Percentiles rank a stretch among this genome's conserved stretches.
Evolutionary conservation across 2,797 vertebrate genomes (phyloP).

Genomic region (Lycodopsis pacificus): DNA sequence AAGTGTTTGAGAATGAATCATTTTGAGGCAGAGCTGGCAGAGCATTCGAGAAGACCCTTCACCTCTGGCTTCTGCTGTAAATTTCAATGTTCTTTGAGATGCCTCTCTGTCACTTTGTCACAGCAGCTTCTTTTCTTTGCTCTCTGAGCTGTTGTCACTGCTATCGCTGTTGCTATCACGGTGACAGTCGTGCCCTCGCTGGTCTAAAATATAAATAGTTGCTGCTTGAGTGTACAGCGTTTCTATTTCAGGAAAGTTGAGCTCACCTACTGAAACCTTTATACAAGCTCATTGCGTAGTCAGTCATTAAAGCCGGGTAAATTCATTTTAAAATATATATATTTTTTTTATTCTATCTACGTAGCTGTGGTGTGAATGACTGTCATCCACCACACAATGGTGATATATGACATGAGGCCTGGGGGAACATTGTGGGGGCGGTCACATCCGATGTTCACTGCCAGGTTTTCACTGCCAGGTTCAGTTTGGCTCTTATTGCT

Average conservation of each 20-base stretch:
- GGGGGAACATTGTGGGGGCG: conserved; percentile 7
- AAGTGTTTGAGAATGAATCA: conserved; percentile 34
- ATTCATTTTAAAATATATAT: no score
- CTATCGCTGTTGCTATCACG: neutral
- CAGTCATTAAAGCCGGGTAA: neutral
- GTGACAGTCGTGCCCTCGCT: conserved; percentile 22
- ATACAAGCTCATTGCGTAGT: neutral
- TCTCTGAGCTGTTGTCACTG: conserved; percentile 35
- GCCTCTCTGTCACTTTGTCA: conserved; percentile 44
- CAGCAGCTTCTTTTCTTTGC: conserved; percentile 2
- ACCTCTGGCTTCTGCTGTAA: conserved; percentile 37
- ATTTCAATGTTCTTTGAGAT: conserved; percentile 38
- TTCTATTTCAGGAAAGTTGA: conserved; percentile 22
- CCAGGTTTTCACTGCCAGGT: conserved; percentile 4
- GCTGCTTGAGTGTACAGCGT: conserved; percentile 1
- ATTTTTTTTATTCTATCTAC: neutral
- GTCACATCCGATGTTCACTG: neutral
- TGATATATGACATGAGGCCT: conserved; percentile 13
- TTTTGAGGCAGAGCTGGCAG: conserved; percentile 26
- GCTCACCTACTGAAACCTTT: neutral
- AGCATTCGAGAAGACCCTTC: conserved; percentile 35
- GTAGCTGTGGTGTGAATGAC: conserved; percentile 33
- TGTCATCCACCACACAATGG: conserved; percentile 5
- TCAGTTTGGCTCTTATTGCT: conserved; percentile 18
- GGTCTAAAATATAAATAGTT: conserved; percentile 42